These are phyloP conservation scores for Trissolcus brochymenae DNA, from an alignment of 2,888 invertebrate species.

Conservation along the genomic window DNA sequence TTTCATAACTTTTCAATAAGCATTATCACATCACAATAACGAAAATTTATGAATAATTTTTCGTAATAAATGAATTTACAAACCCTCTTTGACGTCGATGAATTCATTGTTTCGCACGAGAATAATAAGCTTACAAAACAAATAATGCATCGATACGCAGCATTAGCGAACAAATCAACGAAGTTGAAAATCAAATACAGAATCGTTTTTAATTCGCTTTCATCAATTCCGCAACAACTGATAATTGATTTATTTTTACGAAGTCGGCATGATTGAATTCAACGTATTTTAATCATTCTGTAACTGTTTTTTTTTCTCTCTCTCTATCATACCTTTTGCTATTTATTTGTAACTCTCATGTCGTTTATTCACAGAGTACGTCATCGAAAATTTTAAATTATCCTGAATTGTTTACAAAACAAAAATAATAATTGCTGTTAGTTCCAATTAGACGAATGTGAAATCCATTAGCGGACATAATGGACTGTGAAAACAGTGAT, in stretches of 20 bases:
- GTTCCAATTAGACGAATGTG: background rate
- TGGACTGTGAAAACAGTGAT: background rate
- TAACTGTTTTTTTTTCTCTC: too few relatives aligned
- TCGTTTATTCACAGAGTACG: too few relatives aligned
- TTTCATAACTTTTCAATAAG: conserved; percentile 6
- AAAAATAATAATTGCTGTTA: conserved; percentile 1
- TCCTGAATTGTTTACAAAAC: too few relatives aligned
- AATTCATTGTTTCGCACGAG: conserved; percentile 7
- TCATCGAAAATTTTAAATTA: too few relatives aligned
- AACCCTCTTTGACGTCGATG: background rate
- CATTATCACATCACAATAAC: conserved; percentile 22
- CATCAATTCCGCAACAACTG: conserved; percentile 3
- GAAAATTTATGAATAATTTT: conserved; percentile 9
- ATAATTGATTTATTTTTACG: background rate
- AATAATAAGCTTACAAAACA: background rate
- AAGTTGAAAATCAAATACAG: conserved; percentile 7
- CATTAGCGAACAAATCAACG: background rate
- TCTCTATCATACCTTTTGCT: too few relatives aligned
- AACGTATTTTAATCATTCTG: too few relatives aligned
- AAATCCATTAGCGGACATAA: background rate
- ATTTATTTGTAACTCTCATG: too few relatives aligned
- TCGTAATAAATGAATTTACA: conserved; percentile 20
- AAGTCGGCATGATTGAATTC: background rate
- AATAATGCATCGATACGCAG: too few relatives aligned
- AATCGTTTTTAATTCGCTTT: conserved; percentile 9